Evolutionary conservation across 2,113 vertebrate genomes (phyloP).

Genomic region (Dolichallabes microphthalmus): DNA sequence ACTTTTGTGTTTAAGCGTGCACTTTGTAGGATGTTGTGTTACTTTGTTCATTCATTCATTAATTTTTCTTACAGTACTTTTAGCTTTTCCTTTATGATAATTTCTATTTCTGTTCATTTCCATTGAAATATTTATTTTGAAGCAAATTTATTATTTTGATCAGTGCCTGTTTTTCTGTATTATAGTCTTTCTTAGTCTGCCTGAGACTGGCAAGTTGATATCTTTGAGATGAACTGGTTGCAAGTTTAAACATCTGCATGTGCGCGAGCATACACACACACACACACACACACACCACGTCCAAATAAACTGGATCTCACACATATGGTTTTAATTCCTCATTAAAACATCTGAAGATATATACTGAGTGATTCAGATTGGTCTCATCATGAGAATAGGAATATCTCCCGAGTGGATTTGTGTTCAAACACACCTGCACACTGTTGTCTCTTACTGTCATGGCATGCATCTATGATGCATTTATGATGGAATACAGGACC

Average conservation of each 20-base stretch:
- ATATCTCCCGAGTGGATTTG: not conserved
- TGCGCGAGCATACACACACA: not conserved
- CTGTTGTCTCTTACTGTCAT: conserved; percentile 21
- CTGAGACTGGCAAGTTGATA: not conserved
- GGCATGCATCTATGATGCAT: not conserved
- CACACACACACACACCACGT: not conserved
- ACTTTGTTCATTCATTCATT: not conserved
- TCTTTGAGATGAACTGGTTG: not conserved
- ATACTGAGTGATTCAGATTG: conserved; percentile 19
- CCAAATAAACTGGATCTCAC: not conserved
- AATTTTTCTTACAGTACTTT: not conserved
- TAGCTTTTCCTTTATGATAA: not conserved
- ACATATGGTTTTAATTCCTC: conserved; percentile 32
- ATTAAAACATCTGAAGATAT: conserved; percentile 35
- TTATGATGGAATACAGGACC: conserved; percentile 4
- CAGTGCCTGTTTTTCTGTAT: not conserved
- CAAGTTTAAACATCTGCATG: not conserved
- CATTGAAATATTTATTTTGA: not conserved
- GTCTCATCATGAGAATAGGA: conserved; percentile 8
- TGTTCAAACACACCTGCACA: conserved; percentile 22
- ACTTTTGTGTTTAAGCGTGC: not conserved
- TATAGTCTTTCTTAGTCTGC: not conserved
- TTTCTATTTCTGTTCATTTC: not conserved
- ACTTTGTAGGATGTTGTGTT: not conserved
- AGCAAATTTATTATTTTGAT: not conserved